phyloP scores from a whole-genome alignment of 2,797 vertebrate genomes.

The Heterohyrax brucei region DNA sequence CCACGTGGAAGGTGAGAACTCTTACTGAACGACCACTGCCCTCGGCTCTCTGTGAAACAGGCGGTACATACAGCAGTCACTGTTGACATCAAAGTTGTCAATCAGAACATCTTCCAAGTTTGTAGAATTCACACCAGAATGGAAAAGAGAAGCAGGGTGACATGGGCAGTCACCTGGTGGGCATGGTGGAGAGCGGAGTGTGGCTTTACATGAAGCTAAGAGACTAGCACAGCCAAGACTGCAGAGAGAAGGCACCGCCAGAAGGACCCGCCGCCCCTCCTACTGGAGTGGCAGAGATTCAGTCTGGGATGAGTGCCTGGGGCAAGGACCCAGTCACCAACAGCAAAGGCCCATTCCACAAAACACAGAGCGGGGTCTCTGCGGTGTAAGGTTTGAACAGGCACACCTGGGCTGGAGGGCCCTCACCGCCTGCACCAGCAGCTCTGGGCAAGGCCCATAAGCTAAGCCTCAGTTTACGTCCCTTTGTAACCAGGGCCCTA shows the following conservation, averaged over 20 bases:
- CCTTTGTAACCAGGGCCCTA: fast-evolving
- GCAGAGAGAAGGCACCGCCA: not conserved
- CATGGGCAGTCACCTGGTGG: fast-evolving
- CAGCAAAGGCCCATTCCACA: fast-evolving
- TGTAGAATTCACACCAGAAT: fast-evolving
- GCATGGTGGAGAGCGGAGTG: fast-evolving
- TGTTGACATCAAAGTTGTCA: fast-evolving
- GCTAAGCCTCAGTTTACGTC: not conserved
- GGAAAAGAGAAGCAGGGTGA: not conserved
- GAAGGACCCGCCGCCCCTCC: no score
- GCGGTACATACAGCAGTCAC: fast-evolving
- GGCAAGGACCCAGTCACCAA: not conserved
- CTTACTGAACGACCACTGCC: no score
- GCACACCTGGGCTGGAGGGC: fast-evolving
- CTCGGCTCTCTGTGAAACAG: not conserved
- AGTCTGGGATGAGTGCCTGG: fast-evolving
- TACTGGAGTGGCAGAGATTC: not conserved
- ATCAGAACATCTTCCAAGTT: fast-evolving
- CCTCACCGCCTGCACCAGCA: no score
- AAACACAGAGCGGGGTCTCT: fast-evolving
- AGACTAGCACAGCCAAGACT: fast-evolving
- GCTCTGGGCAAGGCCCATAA: no score
- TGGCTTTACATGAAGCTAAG: fast-evolving
- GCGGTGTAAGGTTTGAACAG: fast-evolving
- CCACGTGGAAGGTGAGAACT: not conserved